Percentiles rank a stretch among this genome's conserved stretches.
These are phyloP conservation scores for Corythaixoides concolor DNA, from an alignment of 2,113 vertebrate species.

Conservation along the genomic window DNA sequence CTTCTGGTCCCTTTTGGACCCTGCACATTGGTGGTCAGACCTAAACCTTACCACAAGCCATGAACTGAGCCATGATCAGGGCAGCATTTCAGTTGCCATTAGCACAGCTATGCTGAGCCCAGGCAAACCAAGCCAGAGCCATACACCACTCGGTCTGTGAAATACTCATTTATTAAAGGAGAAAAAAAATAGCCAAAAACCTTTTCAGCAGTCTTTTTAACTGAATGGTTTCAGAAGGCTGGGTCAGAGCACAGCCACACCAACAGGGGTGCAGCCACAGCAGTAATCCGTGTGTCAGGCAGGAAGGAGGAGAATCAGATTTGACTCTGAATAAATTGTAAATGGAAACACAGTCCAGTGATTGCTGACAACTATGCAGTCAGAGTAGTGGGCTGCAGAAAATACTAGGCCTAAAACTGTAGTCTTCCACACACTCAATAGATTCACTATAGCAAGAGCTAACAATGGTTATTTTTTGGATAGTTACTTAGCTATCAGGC, in stretches of 20 bases:
- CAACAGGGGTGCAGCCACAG: rapidly evolving
- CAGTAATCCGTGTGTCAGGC: neutral
- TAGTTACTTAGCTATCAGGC: neutral
- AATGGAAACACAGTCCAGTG: neutral
- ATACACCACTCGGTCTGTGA: rapidly evolving
- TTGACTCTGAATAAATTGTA: neutral
- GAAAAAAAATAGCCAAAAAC: neutral
- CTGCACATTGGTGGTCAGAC: neutral
- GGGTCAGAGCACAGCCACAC: neutral
- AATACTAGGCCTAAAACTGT: neutral
- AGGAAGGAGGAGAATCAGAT: neutral
- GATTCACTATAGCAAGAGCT: neutral
- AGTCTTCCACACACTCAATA: neutral
- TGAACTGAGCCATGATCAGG: rapidly evolving
- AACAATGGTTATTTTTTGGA: neutral
- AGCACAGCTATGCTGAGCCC: neutral
- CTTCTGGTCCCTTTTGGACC: neutral
- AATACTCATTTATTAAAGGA: neutral
- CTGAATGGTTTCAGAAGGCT: neutral
- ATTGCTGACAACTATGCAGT: neutral
- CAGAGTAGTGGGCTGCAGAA: neutral
- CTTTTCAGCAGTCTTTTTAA: neutral
- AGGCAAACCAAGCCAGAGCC: neutral
- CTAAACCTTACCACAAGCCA: neutral
- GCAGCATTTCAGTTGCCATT: neutral